Base-by-base conservation (phyloP, 2,113 vertebrate species). In the Marmota monax region DNA sequence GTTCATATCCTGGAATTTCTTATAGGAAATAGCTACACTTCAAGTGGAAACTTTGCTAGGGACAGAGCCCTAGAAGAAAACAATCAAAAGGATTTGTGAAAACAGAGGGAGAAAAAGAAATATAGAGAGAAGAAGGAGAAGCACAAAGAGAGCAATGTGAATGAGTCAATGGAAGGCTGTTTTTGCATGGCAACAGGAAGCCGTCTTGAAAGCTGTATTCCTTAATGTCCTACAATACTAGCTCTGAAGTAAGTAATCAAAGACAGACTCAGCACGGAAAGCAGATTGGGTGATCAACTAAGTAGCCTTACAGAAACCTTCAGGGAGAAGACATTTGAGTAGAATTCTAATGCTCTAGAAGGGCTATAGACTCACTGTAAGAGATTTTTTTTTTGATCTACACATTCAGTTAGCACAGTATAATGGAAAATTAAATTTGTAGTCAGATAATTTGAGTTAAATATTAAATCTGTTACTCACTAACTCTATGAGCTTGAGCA, bases 1-100 rank as follows among this genome's bases (percentile, higher is more conserved):
- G 51, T 73, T 93, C 74, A 87, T 87, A 94, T 93, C 39, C 83
- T 97, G 79, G 67, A 94, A 96, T 97, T 97, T 97, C 72, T 96
- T 95, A 27, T 74, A 97, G 65, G 84, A 97, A 97, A 96, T 93
- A 94, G 76, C 25, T 97, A 79, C 13, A 94, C 17, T 93, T 93
- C 89, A 95, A 87, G 86, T 95, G 93, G 79, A 95, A 97, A 93
- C 51, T 84, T 95, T 92, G 42, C 74, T 95, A 95, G 34, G 14
- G 58, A 94, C 51, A 73, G 11, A 80, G 32, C 37, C 56, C 84
- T 96, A 87, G 83, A 93, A 92, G 53, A 92, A 95, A 96, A 92
- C 65, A 79, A 78, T 92, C 90, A 95, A 96, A 95, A 93, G 37
- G 4, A 73, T 94, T 74, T 95, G 45, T 96, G 29, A 93, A 96